Conservation (phyloP, 2,888 invertebrate species). For the Baccha elongata region DNA sequence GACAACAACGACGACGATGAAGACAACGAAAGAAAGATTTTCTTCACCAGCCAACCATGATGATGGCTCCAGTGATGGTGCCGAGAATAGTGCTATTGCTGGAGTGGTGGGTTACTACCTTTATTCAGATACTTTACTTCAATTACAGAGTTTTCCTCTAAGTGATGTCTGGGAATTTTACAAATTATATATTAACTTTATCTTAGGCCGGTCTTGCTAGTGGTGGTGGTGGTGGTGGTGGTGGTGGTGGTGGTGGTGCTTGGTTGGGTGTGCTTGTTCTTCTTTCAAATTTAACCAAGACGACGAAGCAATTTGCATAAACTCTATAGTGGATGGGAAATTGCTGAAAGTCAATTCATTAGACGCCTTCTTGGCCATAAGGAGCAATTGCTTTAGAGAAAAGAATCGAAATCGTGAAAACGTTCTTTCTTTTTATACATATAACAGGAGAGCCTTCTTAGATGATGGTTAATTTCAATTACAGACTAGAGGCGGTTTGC, state of each 20-base stretch:
- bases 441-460: slow-evolving; percentile 1
- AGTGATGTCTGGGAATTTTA: slow-evolving; percentile 72
- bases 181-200: slow-evolving; percentile 64
- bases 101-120: slow-evolving; percentile 62
- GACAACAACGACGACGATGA: too few relatives aligned
- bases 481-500: slow-evolving; percentile 60
- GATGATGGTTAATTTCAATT: slow-evolving; percentile 70
- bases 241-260: slow-evolving; percentile 16
- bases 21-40: slow-evolving; percentile 64
- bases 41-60: slow-evolving; percentile 65
- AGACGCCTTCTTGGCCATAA: slow-evolving; percentile 68
- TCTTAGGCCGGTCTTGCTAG: slow-evolving; percentile 2
- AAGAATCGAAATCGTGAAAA: slow-evolving; percentile 51
- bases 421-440: slow-evolving; percentile 33
- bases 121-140: slow-evolving; percentile 70
- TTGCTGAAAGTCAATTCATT: slow-evolving; percentile 73
- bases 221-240: not conserved
- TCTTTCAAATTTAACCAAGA: not conserved
- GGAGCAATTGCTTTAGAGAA: slow-evolving; percentile 26
- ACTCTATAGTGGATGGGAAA: slow-evolving; percentile 64
- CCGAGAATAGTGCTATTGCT: slow-evolving; percentile 2
- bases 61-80: slow-evolving; percentile 43
- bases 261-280: not conserved
- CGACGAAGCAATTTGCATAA: slow-evolving; percentile 61
- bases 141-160: slow-evolving; percentile 72